Base-by-base conservation (phyloP, 2,888 invertebrate species). In the Pseudanteris insignis region DNA sequence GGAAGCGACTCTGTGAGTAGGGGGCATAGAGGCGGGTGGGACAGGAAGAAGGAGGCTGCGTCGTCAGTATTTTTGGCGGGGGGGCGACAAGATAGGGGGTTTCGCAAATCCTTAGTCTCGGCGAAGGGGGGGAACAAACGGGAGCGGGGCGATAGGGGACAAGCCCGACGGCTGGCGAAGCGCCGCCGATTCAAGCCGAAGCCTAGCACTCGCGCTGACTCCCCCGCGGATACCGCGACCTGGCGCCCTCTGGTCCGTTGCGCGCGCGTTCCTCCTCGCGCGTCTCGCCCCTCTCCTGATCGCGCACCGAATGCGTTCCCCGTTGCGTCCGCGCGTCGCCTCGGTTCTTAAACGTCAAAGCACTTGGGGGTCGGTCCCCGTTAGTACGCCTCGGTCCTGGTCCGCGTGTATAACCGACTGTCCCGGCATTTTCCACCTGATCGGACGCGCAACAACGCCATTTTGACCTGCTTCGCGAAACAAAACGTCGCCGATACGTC, bases 371-470 rank as follows among this genome's bases (percentile, higher is more conserved):
- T 54, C 40, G 46, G 54, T 40, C 54, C 40, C 46, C 14, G 26
- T 26, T 26, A 26, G 26, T 26, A 26, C 26, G 26, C 26, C 26
- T 26, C 26, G 26, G 26, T 26, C 26, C 26, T 26, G 26, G 26
- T 26, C 26, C 26, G 26, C 26, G 26, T n/a, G 26, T 26, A 26
- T 26, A 46, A 53, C 53, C 53, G 53, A 53, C 44, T 36, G 53
- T 54, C 38, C 54, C 40, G 54, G 33, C 33, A 54, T 53, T 53
- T 53, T 53, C 44, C 53, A 53, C 37, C 53, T 44, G 44, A 53
- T 53, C 53, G 37, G 46, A 30, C 54, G 54, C 38, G 38, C 33
- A 46, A 44, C 54, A 46, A 41, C 54, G 54, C 54, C 54, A 54
- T 54, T 54, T 54, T 54, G 54, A 26, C 51, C 38, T 10, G 25